Evolutionary conservation across 2,797 vertebrate genomes (phyloP).

Genomic region (Melanotaenia nigrans): DNA sequence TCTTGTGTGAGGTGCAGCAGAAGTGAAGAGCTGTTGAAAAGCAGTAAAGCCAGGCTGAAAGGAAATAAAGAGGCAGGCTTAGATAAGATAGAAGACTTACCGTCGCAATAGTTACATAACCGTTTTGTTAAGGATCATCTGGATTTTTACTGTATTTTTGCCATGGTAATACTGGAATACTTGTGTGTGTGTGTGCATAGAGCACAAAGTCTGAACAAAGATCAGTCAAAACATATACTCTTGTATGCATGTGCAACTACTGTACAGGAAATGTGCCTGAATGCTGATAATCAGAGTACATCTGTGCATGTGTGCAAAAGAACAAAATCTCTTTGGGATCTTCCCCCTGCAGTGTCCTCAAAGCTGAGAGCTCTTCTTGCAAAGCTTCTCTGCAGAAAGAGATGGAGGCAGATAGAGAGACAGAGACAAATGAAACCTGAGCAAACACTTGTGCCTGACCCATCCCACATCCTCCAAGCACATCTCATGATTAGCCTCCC

Average conservation of each 20-base stretch:
- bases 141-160: slow-evolving; percentile 82
- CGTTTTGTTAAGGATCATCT: slow-evolving; percentile 82
- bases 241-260: slow-evolving; percentile 17
- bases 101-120: slow-evolving; percentile 82
- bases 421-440: slow-evolving; percentile 58
- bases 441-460: slow-evolving; percentile 62
- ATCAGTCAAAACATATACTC: slow-evolving; percentile 32
- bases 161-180: slow-evolving; percentile 78
- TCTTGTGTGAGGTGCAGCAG: slow-evolving; percentile 54
- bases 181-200: slow-evolving; percentile 6
- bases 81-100: slow-evolving; percentile 79
- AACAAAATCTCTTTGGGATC: slow-evolving; percentile 59
- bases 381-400: slow-evolving; percentile 57
- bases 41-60: slow-evolving; percentile 53
- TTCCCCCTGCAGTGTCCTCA: slow-evolving; percentile 52
- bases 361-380: slow-evolving; percentile 42
- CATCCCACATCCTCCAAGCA: slow-evolving; percentile 38
- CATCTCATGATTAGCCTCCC: slow-evolving; percentile 55
- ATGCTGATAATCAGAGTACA: slow-evolving; percentile 32
- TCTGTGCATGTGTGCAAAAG: slow-evolving; percentile 37
- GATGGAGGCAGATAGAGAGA: slow-evolving; percentile 51
- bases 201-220: slow-evolving; percentile 46
- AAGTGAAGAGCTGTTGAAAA: slow-evolving; percentile 61
- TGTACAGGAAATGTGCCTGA: slow-evolving; percentile 4
- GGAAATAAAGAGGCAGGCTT: slow-evolving; percentile 68